Percentiles rank a stretch among this genome's conserved stretches.
These are phyloP conservation scores for Brachionus calyciflorus DNA, from an alignment of 1,140 invertebrate genomes.

Conservation along the genomic window DNA sequence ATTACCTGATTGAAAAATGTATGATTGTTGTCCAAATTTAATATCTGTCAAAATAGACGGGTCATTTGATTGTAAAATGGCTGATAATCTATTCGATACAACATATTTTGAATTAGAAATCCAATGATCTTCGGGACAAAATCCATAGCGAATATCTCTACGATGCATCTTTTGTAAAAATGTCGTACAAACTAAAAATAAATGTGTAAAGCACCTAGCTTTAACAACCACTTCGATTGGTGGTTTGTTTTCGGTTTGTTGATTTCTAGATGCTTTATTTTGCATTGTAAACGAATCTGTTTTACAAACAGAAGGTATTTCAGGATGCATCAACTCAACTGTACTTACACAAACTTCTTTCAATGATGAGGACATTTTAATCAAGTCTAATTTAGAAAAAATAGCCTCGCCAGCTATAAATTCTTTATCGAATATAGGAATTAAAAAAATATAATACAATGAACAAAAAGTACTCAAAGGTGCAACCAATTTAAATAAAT, in stretches of 20 bases:
- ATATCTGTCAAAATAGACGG: neutral
- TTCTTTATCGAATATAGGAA: constrained; percentile 35
- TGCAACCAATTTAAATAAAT: constrained; percentile 26
- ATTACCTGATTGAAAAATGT: constrained; percentile 29
- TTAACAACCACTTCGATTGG: neutral
- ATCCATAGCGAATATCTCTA: constrained; percentile 36
- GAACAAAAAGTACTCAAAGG: constrained; percentile 35
- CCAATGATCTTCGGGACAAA: constrained; percentile 45
- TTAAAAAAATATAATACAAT: constrained; percentile 38
- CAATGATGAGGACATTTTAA: neutral
- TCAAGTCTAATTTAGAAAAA: constrained; percentile 27
- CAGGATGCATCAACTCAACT: constrained; percentile 42
- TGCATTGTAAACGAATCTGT: neutral
- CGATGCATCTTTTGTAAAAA: constrained; percentile 34
- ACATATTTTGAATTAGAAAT: constrained; percentile 39
- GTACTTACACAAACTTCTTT: constrained; percentile 32
- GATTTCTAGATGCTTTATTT: neutral
- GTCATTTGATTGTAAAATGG: constrained; percentile 6
- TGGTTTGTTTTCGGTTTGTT: neutral
- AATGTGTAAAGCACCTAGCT: constrained; percentile 17
- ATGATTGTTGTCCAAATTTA: constrained; percentile 15
- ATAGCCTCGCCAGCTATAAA: constrained; percentile 28
- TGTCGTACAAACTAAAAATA: constrained; percentile 7
- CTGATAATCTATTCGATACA: constrained; percentile 1
- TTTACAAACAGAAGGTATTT: neutral